phyloP scores from a whole-genome alignment of 2,113 vertebrate species.

The Phyllopteryx taeniolatus region DNA sequence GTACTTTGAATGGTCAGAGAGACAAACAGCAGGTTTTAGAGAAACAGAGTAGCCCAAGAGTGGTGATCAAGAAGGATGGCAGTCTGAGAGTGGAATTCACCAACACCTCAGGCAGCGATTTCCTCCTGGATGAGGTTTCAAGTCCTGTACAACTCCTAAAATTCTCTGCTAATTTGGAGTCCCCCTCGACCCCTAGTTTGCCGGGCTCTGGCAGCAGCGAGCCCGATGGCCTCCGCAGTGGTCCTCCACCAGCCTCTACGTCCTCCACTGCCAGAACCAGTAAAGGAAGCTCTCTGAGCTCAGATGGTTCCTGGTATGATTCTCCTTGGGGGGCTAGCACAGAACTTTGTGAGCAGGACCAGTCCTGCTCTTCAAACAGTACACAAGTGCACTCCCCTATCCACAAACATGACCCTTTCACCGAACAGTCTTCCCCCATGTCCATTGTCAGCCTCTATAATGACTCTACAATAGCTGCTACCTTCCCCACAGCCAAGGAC shows the following conservation, averaged over 20 bases:
- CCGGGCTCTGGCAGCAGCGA: slow-evolving; percentile 58
- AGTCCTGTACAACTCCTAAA: slow-evolving; percentile 87
- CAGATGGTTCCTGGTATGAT: slow-evolving; percentile 93
- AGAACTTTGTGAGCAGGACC: slow-evolving; percentile 80
- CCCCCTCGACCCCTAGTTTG: slow-evolving; percentile 65
- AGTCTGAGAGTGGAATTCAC: slow-evolving; percentile 92
- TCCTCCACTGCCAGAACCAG: slow-evolving; percentile 83
- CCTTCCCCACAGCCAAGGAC: slow-evolving; percentile 69
- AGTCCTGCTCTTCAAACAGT: slow-evolving; percentile 64
- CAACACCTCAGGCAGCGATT: slow-evolving; percentile 69
- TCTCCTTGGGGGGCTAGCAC: slow-evolving; percentile 84
- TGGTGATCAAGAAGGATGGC: slow-evolving; percentile 92
- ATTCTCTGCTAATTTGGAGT: slow-evolving; percentile 81
- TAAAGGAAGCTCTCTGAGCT: slow-evolving; percentile 92
- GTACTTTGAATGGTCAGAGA: slow-evolving; percentile 71
- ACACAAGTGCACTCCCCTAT: slow-evolving; percentile 65
- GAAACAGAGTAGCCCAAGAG: slow-evolving; percentile 84
- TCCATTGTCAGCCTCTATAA: slow-evolving; percentile 82
- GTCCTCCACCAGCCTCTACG: slow-evolving; percentile 67
- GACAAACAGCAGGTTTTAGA: slow-evolving; percentile 62
- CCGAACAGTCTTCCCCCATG: slow-evolving; percentile 77
- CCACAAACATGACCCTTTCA: slow-evolving; percentile 71
- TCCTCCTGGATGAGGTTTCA: slow-evolving; percentile 64
- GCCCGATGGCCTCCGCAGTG: slow-evolving; percentile 60
- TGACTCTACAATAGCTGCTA: slow-evolving; percentile 73